phyloP scores from a whole-genome alignment of 2,797 vertebrate genomes.

The Enteromius anoplus region DNA sequence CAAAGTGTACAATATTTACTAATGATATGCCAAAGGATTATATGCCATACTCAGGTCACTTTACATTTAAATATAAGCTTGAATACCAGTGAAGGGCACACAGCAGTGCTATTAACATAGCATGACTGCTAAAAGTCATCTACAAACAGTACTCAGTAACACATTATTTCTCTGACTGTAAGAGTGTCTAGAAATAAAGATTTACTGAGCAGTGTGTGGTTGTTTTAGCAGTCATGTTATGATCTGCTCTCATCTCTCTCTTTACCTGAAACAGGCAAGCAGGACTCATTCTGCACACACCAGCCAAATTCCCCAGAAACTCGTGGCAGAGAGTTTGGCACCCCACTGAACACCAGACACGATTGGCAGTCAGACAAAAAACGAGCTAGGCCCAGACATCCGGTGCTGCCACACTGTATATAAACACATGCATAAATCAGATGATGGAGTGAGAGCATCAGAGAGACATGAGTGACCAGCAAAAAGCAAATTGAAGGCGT shows the following conservation, averaged over 20 bases:
- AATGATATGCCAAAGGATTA: neutral
- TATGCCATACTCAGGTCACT: slow-evolving; percentile 63
- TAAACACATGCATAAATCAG: slow-evolving; percentile 39
- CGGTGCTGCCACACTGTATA: slow-evolving; percentile 85
- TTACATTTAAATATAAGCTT: neutral
- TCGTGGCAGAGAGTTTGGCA: slow-evolving; percentile 76
- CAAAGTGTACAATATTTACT: slow-evolving; percentile 65
- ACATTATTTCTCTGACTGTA: slow-evolving; percentile 50
- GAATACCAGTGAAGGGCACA: slow-evolving; percentile 9
- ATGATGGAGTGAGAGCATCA: neutral
- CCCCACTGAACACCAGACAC: slow-evolving; percentile 87
- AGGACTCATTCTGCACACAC: slow-evolving; percentile 95
- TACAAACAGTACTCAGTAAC: slow-evolving; percentile 45
- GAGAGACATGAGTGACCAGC: neutral
- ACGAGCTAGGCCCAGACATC: slow-evolving; percentile 88
- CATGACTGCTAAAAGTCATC: slow-evolving; percentile 4
- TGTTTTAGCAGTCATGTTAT: neutral
- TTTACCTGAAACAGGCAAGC: slow-evolving; percentile 89
- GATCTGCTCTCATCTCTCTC: slow-evolving; percentile 51
- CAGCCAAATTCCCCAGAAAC: slow-evolving; percentile 88
- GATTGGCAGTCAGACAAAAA: slow-evolving; percentile 91
- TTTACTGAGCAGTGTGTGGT: slow-evolving; percentile 46
- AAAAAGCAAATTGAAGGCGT: neutral
- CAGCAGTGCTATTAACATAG: neutral
- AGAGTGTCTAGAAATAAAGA: slow-evolving; percentile 46